Percentiles rank a stretch among this genome's conserved stretches.
Evolutionary conservation across 1,140 invertebrate genomes (phyloP).

Genomic region (Drosophila virilis): DNA sequence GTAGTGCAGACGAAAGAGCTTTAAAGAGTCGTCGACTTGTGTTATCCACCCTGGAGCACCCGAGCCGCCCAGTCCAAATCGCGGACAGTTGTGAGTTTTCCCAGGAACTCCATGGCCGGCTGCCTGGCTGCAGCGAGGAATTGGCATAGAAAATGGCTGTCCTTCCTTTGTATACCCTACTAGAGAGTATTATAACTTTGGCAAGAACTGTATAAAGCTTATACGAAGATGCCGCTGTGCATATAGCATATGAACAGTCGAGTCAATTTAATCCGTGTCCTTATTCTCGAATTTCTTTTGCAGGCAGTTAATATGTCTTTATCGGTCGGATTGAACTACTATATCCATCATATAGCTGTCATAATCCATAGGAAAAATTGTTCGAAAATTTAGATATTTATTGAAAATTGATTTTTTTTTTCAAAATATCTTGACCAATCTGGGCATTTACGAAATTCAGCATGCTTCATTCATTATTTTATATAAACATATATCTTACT

Average conservation of each 20-base stretch:
- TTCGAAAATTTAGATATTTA: no score
- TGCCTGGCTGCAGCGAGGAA: slow-evolving; percentile 7
- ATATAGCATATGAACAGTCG: background rate
- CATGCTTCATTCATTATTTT: no score
- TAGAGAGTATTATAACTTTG: background rate
- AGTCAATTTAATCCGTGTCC: no score
- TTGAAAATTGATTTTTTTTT: no score
- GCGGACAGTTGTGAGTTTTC: slow-evolving; percentile 71
- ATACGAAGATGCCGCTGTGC: background rate
- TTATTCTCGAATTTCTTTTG: no score
- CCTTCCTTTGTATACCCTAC: slow-evolving; percentile 52
- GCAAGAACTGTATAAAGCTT: background rate
- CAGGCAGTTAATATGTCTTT: no score
- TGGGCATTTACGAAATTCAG: no score
- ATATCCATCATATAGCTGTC: no score
- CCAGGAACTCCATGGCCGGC: slow-evolving; percentile 46
- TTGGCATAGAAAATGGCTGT: slow-evolving; percentile 66
- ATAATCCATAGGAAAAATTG: no score
- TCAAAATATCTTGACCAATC: no score
- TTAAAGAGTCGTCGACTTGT: slow-evolving; percentile 58
- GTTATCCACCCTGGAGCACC: background rate
- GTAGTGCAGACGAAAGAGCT: slow-evolving; percentile 42
- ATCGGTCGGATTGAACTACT: no score
- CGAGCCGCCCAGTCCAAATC: background rate
- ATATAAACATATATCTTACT: no score